These are phyloP conservation scores for Myripristis jacobus DNA, from an alignment of 2,797 vertebrate genomes.

Conservation along the genomic window DNA sequence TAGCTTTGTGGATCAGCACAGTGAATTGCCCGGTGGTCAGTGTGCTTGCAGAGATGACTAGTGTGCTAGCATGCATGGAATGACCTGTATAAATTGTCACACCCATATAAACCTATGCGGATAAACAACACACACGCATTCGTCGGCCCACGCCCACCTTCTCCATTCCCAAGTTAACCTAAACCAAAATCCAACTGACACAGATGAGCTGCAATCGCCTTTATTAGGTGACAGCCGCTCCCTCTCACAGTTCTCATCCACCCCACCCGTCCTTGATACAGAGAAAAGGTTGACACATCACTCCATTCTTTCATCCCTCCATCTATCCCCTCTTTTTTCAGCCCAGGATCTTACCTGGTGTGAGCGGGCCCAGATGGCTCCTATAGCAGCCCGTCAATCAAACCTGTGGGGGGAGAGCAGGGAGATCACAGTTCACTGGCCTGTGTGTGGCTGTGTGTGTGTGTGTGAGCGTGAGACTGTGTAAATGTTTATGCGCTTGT, in stretches of 20 bases:
- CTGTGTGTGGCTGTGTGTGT: conserved; percentile 55
- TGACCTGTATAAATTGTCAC: conserved; percentile 12
- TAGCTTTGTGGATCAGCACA: neutral
- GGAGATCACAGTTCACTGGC: conserved; percentile 64
- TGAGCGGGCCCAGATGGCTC: conserved; percentile 82
- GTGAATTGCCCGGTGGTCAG: too few species aligned
- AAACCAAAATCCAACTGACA: conserved; percentile 49
- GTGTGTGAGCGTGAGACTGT: conserved; percentile 3
- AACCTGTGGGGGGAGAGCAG: conserved; percentile 60
- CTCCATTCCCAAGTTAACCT: conserved; percentile 41
- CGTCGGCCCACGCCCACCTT: conserved; percentile 59
- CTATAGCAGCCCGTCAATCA: conserved; percentile 82
- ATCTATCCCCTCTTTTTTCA: conserved; percentile 60
- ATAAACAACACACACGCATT: conserved; percentile 50
- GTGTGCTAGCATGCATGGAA: conserved; percentile 24
- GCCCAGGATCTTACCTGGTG: conserved; percentile 72
- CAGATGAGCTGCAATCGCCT: conserved; percentile 74
- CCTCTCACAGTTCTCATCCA: conserved; percentile 44
- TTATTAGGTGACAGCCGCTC: conserved; percentile 74
- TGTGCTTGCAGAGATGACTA: neutral
- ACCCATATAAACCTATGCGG: conserved; percentile 4
- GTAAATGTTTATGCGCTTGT: neutral
- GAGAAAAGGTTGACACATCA: conserved; percentile 47
- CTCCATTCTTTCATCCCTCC: conserved; percentile 28
- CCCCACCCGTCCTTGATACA: conserved; percentile 32